These are phyloP conservation scores for Athalia circularis DNA, from an alignment of 2,888 invertebrate genomes.

Conservation along the genomic window DNA sequence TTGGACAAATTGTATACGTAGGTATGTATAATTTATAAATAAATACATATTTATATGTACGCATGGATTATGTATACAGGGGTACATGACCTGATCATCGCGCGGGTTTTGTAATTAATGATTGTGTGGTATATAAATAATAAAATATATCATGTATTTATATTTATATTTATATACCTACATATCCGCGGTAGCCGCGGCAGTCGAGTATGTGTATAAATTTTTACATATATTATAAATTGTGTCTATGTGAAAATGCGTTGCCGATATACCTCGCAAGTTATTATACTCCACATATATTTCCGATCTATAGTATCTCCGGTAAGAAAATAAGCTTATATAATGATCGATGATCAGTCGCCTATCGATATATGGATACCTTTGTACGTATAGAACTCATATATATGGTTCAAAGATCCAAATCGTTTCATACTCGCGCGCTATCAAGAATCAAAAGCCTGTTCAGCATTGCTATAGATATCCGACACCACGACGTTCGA, in stretches of 20 bases:
- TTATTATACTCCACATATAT: neutral
- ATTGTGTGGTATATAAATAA: too few species aligned
- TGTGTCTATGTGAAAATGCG: too few species aligned
- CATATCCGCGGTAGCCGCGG: too few species aligned
- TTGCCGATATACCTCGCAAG: conserved; percentile 30
- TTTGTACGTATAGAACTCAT: neutral
- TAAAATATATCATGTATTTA: too few species aligned
- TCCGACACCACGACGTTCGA: neutral
- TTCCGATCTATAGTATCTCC: conserved; percentile 23
- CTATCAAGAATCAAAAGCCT: conserved; percentile 38
- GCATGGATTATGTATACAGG: too few species aligned
- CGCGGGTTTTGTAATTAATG: too few species aligned
- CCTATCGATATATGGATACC: neutral
- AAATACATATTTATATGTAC: neutral
- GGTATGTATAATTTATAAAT: neutral
- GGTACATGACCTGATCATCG: too few species aligned
- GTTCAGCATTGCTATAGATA: neutral
- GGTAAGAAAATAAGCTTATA: conserved; percentile 40
- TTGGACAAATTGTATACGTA: conserved; percentile 6
- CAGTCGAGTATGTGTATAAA: too few species aligned
- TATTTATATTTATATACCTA: too few species aligned
- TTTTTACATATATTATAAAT: too few species aligned
- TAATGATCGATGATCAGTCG: conserved; percentile 39
- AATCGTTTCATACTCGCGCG: conserved; percentile 7
- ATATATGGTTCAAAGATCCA: conserved; percentile 9